phyloP scores from a whole-genome alignment of 2,888 invertebrate species.

The Corbicula japonica region DNA sequence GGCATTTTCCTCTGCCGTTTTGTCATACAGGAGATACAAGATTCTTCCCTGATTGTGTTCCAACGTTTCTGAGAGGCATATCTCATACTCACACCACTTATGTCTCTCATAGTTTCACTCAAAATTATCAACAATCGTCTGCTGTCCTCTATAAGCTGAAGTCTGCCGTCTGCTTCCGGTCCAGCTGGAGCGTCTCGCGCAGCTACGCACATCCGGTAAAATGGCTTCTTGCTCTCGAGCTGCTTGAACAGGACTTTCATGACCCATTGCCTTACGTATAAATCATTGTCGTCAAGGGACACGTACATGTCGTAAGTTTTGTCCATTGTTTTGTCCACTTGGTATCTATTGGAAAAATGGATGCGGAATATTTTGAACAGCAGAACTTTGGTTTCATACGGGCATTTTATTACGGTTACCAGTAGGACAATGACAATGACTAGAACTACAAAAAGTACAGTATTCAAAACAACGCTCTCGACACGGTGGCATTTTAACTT shows the following conservation, averaged over 20 bases:
- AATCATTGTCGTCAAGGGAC: conserved; percentile 68
- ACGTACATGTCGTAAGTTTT: conserved; percentile 58
- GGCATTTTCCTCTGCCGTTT: conserved; percentile 44
- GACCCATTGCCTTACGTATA: conserved; percentile 68
- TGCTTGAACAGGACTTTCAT: conserved; percentile 53
- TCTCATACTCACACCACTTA: conserved; percentile 65
- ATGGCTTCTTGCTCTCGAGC: conserved; percentile 61
- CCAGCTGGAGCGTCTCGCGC: conserved; percentile 48
- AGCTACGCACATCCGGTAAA: conserved; percentile 54
- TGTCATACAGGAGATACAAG: conserved; percentile 66
- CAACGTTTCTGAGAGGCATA: conserved; percentile 59
- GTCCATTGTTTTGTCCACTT: conserved; percentile 47
- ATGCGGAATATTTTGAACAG: conserved; percentile 62
- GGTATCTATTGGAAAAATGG: conserved; percentile 67
- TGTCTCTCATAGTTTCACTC: conserved; percentile 52
- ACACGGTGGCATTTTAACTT: conserved; percentile 60
- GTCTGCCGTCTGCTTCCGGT: conserved; percentile 42
- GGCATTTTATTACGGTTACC: conserved; percentile 68
- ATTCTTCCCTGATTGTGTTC: conserved; percentile 67
- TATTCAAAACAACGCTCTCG: conserved; percentile 55
- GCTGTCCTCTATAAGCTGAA: conserved; percentile 63
- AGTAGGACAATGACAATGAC: conserved; percentile 53
- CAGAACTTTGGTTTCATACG: conserved; percentile 70
- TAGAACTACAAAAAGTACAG: conserved; percentile 53
- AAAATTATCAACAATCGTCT: conserved; percentile 62